Evolutionary conservation across 2,113 vertebrate genomes (phyloP).

Genomic region (Egretta garzetta): DNA sequence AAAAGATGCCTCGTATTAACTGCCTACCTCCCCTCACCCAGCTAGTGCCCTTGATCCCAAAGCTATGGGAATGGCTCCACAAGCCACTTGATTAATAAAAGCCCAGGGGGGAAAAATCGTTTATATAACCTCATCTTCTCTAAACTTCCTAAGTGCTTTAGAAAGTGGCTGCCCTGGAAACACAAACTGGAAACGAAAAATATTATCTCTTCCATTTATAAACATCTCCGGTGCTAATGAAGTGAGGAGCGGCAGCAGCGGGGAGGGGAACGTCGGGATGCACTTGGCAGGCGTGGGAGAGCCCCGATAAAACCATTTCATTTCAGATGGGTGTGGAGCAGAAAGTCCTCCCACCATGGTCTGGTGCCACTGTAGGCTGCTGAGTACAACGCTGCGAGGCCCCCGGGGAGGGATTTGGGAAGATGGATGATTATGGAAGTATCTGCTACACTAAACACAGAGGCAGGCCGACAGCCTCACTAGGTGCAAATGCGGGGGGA

Average conservation of each 20-base stretch:
- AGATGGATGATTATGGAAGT: neutral
- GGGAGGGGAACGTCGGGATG: constrained; percentile 31
- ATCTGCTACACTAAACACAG: neutral
- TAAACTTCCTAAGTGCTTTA: constrained; percentile 82
- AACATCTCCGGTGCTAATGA: constrained; percentile 78
- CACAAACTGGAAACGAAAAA: constrained; percentile 80
- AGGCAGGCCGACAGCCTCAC: neutral
- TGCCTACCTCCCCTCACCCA: constrained; percentile 4
- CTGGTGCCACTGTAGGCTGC: neutral
- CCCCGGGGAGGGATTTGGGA: neutral
- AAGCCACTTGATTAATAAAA: constrained; percentile 62
- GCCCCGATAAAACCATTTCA: neutral
- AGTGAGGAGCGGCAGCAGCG: constrained; percentile 57
- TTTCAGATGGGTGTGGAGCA: neutral
- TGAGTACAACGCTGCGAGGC: neutral
- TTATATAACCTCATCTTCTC: constrained; percentile 79
- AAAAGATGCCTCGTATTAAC: neutral
- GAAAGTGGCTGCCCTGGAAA: constrained; percentile 78
- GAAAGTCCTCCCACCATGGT: neutral
- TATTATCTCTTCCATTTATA: constrained; percentile 83
- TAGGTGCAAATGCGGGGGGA: neutral
- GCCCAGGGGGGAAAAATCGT: constrained; percentile 48
- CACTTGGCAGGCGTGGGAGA: constrained; percentile 26
- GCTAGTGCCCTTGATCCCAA: neutral
- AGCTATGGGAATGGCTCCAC: constrained; percentile 57